Evolutionary conservation across 1,140 invertebrate genomes (phyloP), one percentile per base, ranked within the genome.

Genomic region (Macrobrachium nipponense): DNA sequence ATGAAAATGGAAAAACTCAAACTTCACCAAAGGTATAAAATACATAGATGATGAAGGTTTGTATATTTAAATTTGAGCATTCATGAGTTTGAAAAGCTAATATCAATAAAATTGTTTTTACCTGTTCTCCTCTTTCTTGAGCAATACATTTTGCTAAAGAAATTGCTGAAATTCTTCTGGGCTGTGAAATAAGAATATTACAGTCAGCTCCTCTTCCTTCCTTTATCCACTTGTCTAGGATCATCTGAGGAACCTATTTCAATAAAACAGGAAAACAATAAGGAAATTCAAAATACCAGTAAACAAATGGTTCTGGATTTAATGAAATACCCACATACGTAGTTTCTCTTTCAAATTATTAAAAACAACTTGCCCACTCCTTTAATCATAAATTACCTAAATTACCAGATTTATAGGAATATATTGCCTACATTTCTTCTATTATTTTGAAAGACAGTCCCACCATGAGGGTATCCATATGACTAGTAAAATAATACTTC

Each of bases 171-270:
- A 99, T 95, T 88, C 97, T 93, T 79, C 97, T 93, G 0, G 98
- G 98, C 90, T 99, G 97, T 0, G 97, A 98, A 89, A 97, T 98
- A 68, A 98, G 93, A 86, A 99, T 96, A 90, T 96, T 95, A 61
- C 95, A 94, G 88, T 95, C 88, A 36, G 92, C 91, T 77, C 93
- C 93, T 60, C 88, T 85, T 0, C 90, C 91, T 27, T 89, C 79
- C 14, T 92, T 87, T 58, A 95, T 92, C 92, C 93, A 97, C 89
- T 95, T 92, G 91, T 98, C 96, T 18, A 98, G 90, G 88, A 99
- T 95, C 90, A 95, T 98, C 91, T 99, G 97, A 2, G 97, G 97
- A 27, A 98, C 94, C 92, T 97, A 95, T 27, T 10, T 51, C 12
- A 64, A 78, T 8, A 77, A 62, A 17, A 79, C 0, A 17, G 12